Evolutionary conservation across 2,888 invertebrate species (phyloP).

Genomic region (Thymelicus sylvestris): DNA sequence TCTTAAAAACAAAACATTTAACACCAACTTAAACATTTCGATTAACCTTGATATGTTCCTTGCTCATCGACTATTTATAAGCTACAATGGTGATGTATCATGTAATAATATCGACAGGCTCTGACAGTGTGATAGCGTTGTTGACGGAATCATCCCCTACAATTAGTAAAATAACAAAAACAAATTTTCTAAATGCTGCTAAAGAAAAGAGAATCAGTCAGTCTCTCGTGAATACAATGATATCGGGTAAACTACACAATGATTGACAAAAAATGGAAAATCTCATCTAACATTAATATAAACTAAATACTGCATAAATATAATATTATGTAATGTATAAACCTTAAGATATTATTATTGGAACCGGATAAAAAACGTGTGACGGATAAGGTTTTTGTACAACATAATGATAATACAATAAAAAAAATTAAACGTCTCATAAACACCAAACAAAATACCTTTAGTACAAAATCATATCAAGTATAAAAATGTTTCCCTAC

Average conservation of each 20-base stretch:
- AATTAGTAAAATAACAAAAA: conserved; percentile 68
- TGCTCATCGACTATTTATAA: conserved; percentile 59
- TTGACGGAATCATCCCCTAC: conserved; percentile 47
- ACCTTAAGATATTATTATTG: conserved; percentile 20
- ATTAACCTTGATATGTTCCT: conserved; percentile 76
- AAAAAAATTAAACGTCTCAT: conserved; percentile 8
- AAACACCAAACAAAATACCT: conserved; percentile 20
- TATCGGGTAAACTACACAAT: conserved; percentile 46
- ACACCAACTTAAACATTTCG: conserved; percentile 58
- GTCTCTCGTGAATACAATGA: conserved; percentile 76
- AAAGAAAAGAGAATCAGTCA: conserved; percentile 77
- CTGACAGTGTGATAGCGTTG: conserved; percentile 48
- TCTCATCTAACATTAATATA: conserved; percentile 22
- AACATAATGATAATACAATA: conserved; percentile 15
- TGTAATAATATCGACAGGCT: conserved; percentile 47
- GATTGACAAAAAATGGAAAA: conserved; percentile 39
- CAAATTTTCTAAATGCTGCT: conserved; percentile 78
- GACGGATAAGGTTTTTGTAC: conserved; percentile 33
- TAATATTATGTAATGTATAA: conserved; percentile 12
- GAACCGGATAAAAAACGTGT: conserved; percentile 29
- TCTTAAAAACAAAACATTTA: conserved; percentile 51
- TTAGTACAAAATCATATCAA: conserved; percentile 21
- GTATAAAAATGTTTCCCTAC: conserved; percentile 13
- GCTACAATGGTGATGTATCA: conserved; percentile 51
- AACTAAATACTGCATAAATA: conserved; percentile 14